Conservation (phyloP, 2,888 invertebrate genomes). For the Gastracanthus pulcherrimus region DNA sequence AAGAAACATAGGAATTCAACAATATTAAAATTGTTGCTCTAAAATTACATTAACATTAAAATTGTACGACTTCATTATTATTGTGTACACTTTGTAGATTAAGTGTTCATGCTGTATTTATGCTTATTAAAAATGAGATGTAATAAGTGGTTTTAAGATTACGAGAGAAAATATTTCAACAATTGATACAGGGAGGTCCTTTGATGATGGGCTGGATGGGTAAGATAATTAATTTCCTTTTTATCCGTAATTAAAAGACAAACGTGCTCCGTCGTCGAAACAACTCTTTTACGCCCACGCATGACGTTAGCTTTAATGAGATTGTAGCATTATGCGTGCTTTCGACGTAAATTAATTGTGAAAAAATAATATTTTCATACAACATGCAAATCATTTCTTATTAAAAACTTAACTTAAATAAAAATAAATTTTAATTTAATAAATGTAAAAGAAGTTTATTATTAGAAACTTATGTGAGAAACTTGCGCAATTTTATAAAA, state of each 20-base stretch:
- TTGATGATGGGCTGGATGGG: constrained; percentile 4
- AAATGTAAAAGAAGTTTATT: too few relatives aligned
- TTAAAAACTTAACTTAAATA: too few relatives aligned
- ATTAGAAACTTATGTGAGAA: too few relatives aligned
- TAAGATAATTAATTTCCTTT: constrained; percentile 62
- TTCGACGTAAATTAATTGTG: not conserved
- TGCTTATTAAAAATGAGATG: not conserved
- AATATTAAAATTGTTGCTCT: too few relatives aligned
- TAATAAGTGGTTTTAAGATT: not conserved
- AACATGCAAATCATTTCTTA: too few relatives aligned
- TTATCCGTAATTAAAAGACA: constrained; percentile 61
- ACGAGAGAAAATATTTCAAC: not conserved
- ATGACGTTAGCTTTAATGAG: constrained; percentile 26
- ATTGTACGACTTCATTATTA: too few relatives aligned
- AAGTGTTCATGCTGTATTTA: too few relatives aligned
- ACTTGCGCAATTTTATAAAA: too few relatives aligned
- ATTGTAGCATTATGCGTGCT: not conserved
- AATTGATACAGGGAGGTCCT: constrained; percentile 1
- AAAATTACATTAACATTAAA: too few relatives aligned
- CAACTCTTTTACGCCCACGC: constrained; percentile 56
- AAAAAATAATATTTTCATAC: not conserved
- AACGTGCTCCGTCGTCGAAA: constrained; percentile 58
- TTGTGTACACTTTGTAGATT: too few relatives aligned
- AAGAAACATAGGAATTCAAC: too few relatives aligned
- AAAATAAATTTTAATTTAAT: too few relatives aligned